Percentiles rank a stretch among this genome's conserved stretches.
Conservation (phyloP, 2,888 invertebrate species). For the Chesias legatella region DNA sequence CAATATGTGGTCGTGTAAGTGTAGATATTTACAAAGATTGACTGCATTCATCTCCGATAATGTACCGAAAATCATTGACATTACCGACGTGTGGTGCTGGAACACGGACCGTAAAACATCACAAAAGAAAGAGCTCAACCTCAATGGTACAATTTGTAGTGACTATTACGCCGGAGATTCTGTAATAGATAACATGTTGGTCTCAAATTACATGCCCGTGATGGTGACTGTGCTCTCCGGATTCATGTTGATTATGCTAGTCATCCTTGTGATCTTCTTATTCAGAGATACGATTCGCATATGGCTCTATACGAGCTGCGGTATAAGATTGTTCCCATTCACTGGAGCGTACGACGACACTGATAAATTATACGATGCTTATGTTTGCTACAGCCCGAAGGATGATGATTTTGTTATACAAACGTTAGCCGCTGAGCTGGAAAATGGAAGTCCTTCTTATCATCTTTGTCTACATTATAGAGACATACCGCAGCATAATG, state of each 20-base stretch:
- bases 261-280: constrained; percentile 89
- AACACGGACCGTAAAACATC: constrained; percentile 84
- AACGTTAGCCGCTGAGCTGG: constrained; percentile 91
- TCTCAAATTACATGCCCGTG: constrained; percentile 91
- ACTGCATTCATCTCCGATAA: constrained; percentile 90
- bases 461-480: constrained; percentile 94
- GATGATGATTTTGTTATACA: constrained; percentile 95
- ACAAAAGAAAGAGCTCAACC: constrained; percentile 87
- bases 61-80: constrained; percentile 86
- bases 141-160: constrained; percentile 91
- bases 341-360: constrained; percentile 87
- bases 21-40: constrained; percentile 91
- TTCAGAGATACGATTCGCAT: constrained; percentile 92
- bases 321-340: constrained; percentile 89
- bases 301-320: constrained; percentile 93
- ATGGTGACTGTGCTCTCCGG: constrained; percentile 89
- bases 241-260: constrained; percentile 87
- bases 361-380: constrained; percentile 95
- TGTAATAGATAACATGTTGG: constrained; percentile 89
- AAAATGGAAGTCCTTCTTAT: constrained; percentile 89
- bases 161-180: constrained; percentile 91
- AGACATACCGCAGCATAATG: constrained; percentile 87
- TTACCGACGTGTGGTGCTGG: constrained; percentile 88
- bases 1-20: constrained; percentile 95
- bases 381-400: constrained; percentile 95